A percentile compares a stretch with the other conserved stretches of the same genome.
These are phyloP conservation scores for Smithornis capensis DNA, from an alignment of 2,113 vertebrate species.

Conservation along the genomic window DNA sequence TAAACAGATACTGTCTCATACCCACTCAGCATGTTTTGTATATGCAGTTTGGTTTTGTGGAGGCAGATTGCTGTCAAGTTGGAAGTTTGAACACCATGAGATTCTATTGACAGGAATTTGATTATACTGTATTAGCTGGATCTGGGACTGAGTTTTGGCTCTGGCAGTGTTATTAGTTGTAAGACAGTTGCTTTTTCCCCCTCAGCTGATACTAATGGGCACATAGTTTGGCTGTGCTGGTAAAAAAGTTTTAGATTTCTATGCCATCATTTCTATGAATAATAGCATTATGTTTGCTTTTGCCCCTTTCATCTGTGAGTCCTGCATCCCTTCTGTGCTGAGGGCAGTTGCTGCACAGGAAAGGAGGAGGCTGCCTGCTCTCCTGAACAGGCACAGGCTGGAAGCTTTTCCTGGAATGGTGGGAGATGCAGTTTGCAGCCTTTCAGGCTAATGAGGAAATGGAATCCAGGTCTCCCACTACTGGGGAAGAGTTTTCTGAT, in stretches of 20 bases:
- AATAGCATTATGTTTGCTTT: background rate
- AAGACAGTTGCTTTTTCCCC: background rate
- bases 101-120: background rate
- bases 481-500: background rate
- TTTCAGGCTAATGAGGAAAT: background rate
- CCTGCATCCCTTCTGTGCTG: background rate
- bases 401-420: background rate
- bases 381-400: background rate
- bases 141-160: background rate
- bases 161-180: background rate
- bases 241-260: background rate
- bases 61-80: constrained; percentile 9
- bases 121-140: background rate
- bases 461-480: background rate
- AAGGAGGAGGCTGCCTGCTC: background rate
- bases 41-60: background rate
- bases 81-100: background rate
- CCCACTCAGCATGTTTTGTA: background rate
- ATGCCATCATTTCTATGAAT: background rate
- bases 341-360: background rate
- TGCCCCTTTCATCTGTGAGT: background rate
- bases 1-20: constrained; percentile 4
- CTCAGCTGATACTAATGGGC: background rate
- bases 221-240: background rate
- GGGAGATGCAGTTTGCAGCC: background rate